phyloP scores from a whole-genome alignment of 2,888 invertebrate genomes.

The Lithophane leautieri region DNA sequence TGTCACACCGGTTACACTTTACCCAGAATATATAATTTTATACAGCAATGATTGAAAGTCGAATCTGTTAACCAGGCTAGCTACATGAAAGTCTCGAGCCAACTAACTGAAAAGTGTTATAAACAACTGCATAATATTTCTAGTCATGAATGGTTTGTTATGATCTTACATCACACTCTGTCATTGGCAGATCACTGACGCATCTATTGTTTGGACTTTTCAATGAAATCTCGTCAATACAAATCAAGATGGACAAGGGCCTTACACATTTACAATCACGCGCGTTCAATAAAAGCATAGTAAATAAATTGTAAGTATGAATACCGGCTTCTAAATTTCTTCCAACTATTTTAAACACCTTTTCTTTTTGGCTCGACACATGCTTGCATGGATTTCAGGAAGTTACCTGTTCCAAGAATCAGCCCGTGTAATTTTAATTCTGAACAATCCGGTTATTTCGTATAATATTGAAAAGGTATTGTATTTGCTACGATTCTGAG shows the following conservation, averaged over 20 bases:
- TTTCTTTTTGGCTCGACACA: no score
- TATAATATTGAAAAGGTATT: not conserved
- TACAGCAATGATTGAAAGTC: not conserved
- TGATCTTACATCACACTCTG: conserved; percentile 10
- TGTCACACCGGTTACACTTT: not conserved
- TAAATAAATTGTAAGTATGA: no score
- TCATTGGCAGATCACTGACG: not conserved
- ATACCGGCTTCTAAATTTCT: no score
- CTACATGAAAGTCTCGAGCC: not conserved
- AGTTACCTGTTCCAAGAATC: not conserved
- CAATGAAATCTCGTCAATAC: conserved; percentile 3
- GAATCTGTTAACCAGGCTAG: not conserved
- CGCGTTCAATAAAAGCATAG: not conserved
- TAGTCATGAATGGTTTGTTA: not conserved
- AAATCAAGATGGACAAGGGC: not conserved
- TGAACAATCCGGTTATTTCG: not conserved
- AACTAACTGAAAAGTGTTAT: not conserved
- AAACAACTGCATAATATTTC: not conserved
- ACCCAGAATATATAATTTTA: not conserved
- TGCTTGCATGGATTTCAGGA: not conserved
- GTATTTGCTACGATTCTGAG: no score
- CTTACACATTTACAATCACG: not conserved
- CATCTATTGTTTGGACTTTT: conserved; percentile 20
- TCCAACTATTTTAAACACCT: no score
- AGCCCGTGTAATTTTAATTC: not conserved